Evolutionary conservation across 2,888 invertebrate species (phyloP), one percentile per base, ranked within the genome.

Genomic region (Sinhomidia bicolor): DNA sequence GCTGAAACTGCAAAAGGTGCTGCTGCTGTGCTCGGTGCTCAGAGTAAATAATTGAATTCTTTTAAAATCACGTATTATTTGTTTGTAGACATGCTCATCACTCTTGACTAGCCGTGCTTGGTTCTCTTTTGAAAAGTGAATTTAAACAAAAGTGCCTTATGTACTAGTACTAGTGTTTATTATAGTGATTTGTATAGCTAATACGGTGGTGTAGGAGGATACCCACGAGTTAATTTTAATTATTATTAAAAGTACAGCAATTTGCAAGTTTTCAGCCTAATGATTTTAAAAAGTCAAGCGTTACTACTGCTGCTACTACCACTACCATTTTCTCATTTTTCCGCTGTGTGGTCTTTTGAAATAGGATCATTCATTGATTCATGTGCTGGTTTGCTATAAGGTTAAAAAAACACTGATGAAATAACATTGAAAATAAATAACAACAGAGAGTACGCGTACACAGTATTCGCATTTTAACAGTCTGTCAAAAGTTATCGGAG

Each of bases 281-380:
- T 68, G 23, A 36, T 36, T 65, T 65, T n/a, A 32, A n/a, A n/a
- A 65, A 32, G 29, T n/a, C 14, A 68, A n/a, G 29, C 62, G 17
- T 20, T 54, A 54, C 17, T 12, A n/a, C n/a, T 54, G n/a, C 54
- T 54, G 1, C 17, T 54, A 57, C 7, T 32, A 20, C 10, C n/a
- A n/a, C n/a, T 36, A 68, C 36, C 68, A n/a, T 36, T 41, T 36
- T 23, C 60, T 60, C 60, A 60, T 60, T 60, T 68, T 36, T 68
- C 36, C 36, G 68, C 68, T 36, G 36, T 68, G 68, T 68, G 68
- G 36, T 36, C 68, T 68, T 17, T 20, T 68, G 41, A 60, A 26
- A 23, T 14, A 26, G 5, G n/a, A 26, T 4, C 23, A 62, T 23
- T 60, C 57, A 60, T 29, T 62, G 29, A 62, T 62, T 62, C 29